Evolutionary conservation across 1,140 invertebrate genomes (phyloP).

Genomic region (Philopotamus ludificatus): DNA sequence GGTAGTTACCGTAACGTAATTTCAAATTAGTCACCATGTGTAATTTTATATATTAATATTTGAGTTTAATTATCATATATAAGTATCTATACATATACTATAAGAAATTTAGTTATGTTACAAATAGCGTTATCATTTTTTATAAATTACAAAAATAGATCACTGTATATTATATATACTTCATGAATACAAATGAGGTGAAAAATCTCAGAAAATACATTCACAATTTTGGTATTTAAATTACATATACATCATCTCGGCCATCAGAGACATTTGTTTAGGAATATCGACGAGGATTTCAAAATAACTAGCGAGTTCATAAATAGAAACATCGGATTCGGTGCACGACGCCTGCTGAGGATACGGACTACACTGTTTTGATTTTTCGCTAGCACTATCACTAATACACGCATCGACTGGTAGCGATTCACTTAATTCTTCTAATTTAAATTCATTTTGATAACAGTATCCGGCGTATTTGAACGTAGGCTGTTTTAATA

Average conservation of each 20-base stretch:
- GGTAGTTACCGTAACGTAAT: too few relatives aligned
- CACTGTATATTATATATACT: too few relatives aligned
- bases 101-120: too few relatives aligned
- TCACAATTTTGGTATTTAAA: too few relatives aligned
- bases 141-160: too few relatives aligned
- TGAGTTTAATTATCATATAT: too few relatives aligned
- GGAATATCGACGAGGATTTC: constrained; percentile 92
- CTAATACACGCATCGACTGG: constrained; percentile 42
- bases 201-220: too few relatives aligned
- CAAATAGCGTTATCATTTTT: too few relatives aligned
- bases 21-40: too few relatives aligned
- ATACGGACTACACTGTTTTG: constrained; percentile 51
- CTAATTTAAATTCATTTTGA: constrained; percentile 42
- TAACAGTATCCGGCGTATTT: constrained; percentile 44
- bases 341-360: constrained; percentile 65
- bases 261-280: constrained; percentile 95
- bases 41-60: too few relatives aligned
- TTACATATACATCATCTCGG: constrained; percentile 96
- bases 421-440: constrained; percentile 37
- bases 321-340: constrained; percentile 78
- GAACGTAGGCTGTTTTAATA: constrained; percentile 52
- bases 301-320: constrained; percentile 90
- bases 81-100: too few relatives aligned
- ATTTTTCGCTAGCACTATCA: constrained; percentile 46
- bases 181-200: too few relatives aligned